Evolutionary conservation across 2,888 invertebrate genomes (phyloP), one percentile per base, ranked within the genome.

Genomic region (Dolomedes plantarius): DNA sequence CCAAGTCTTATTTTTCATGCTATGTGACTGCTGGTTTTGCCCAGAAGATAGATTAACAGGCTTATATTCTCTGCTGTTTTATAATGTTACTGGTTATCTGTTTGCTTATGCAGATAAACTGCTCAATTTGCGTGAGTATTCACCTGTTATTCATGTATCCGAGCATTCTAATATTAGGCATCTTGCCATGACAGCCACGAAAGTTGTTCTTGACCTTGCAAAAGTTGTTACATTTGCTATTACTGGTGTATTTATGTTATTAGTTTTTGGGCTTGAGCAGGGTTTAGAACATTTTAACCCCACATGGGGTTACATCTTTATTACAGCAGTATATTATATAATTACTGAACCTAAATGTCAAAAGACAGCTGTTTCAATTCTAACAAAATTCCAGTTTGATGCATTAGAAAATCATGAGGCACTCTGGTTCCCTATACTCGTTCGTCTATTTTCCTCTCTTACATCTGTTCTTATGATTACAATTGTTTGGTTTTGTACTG

Each of bases 161-260:
- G 94, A 94, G 56, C 94, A 94, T 90, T 94, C 94, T 29, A 94
- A 94, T 88, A 94, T 95, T 81, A 94, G 95, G 89, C 95, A 95
- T 91, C 93, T 95, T 77, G 95, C 95, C 36, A 95, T 95, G 95
- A 94, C 95, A 2, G 94, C 95, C 0, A 95, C 95, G 0, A 95
- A 95, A 91, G 94, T 95, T 80, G 95, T 95, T 9, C 92, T 95
- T 75, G 95, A 95, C 91, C 95, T 95, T 94, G 95, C 95, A 19
- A 95, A 95, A 91, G 95, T 95, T 0, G 94, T 95, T 69, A 95
- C 95, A 0, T 95, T 95, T 90, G 93, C 95, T 36, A 95, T 95
- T 39, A 95, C 95, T 0, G 93, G 95, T 50, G 95, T 95, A 0
- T 95, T 95, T 90, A 94, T 95, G 91, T 92, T 95, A 13, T 92